Evolutionary conservation across 1,140 invertebrate genomes (phyloP).

Genomic region (Lamellibrachia luymesi): DNA sequence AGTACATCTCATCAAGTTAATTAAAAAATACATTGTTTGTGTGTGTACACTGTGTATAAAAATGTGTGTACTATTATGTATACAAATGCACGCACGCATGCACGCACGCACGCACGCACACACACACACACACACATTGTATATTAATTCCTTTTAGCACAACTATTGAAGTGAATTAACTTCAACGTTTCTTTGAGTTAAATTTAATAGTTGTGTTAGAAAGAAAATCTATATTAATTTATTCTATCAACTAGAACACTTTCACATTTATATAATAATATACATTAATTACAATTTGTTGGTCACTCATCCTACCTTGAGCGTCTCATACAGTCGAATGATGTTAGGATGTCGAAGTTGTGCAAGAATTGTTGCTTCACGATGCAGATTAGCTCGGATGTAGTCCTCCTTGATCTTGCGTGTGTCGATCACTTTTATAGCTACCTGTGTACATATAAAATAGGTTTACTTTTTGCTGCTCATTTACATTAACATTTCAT

Average conservation of each 20-base stretch:
- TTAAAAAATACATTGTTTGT: neutral
- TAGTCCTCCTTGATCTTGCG: slow-evolving; percentile 69
- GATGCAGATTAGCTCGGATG: slow-evolving; percentile 66
- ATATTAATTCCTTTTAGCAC: neutral
- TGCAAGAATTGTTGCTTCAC: slow-evolving; percentile 68
- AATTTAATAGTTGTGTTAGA: too few species aligned
- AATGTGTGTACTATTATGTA: neutral
- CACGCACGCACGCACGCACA: neutral
- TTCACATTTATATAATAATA: too few species aligned
- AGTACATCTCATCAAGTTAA: neutral
- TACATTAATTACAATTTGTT: too few species aligned
- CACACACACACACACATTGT: neutral
- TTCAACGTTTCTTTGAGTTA: too few species aligned
- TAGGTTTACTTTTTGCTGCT: neutral
- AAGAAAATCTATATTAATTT: too few species aligned
- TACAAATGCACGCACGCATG: neutral
- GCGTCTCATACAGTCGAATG: slow-evolving; percentile 68
- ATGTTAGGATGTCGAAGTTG: slow-evolving; percentile 69
- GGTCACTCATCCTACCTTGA: slow-evolving; percentile 60
- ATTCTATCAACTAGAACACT: neutral
- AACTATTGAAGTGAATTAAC: too few species aligned
- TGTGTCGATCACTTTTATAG: slow-evolving; percentile 71
- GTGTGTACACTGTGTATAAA: neutral
- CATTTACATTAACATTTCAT: neutral
- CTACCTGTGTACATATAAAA: slow-evolving; percentile 60